Percentiles rank a stretch among this genome's conserved stretches.
Conservation (phyloP, 2,888 invertebrate genomes). For the Andrena fulva region DNA sequence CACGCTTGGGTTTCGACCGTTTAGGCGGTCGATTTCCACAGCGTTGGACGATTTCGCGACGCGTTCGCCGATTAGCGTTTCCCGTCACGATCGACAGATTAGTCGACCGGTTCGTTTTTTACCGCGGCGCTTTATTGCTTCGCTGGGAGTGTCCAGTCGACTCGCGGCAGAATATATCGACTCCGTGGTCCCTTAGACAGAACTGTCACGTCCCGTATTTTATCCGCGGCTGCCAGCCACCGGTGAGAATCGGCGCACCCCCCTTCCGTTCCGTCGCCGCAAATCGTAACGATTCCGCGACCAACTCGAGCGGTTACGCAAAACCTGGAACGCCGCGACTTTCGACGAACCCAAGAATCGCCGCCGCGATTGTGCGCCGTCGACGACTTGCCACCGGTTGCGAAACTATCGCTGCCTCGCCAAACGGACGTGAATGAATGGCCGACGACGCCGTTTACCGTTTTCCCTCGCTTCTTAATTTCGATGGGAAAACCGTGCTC, state of each 20-base stretch:
- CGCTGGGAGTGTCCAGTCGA: slow-evolving; percentile 43
- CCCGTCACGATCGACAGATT: slow-evolving; percentile 72
- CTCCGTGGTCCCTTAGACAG: slow-evolving; percentile 35
- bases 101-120: slow-evolving; percentile 65
- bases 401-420: slow-evolving; percentile 50
- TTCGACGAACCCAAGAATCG: slow-evolving; percentile 50
- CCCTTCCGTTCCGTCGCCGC: slow-evolving; percentile 41
- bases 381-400: slow-evolving; percentile 34
- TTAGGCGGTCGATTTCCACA: slow-evolving; percentile 60
- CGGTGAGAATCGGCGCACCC: slow-evolving; percentile 31
- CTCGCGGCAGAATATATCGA: slow-evolving; percentile 45
- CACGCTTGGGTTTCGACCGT: slow-evolving; percentile 12
- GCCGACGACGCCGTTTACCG: neutral
- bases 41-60: slow-evolving; percentile 61
- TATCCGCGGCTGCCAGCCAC: slow-evolving; percentile 35
- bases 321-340: slow-evolving; percentile 55
- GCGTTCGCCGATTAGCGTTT: slow-evolving; percentile 46
- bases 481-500: no score
- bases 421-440: slow-evolving; percentile 45
- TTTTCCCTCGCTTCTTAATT: neutral
- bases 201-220: slow-evolving; percentile 53
- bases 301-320: slow-evolving; percentile 53
- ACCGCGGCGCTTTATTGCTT: slow-evolving; percentile 26
- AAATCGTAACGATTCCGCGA: slow-evolving; percentile 57
- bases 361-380: slow-evolving; percentile 64